Evolutionary conservation across 2,797 vertebrate genomes (phyloP).

Genomic region (Myotis daubentonii): DNA sequence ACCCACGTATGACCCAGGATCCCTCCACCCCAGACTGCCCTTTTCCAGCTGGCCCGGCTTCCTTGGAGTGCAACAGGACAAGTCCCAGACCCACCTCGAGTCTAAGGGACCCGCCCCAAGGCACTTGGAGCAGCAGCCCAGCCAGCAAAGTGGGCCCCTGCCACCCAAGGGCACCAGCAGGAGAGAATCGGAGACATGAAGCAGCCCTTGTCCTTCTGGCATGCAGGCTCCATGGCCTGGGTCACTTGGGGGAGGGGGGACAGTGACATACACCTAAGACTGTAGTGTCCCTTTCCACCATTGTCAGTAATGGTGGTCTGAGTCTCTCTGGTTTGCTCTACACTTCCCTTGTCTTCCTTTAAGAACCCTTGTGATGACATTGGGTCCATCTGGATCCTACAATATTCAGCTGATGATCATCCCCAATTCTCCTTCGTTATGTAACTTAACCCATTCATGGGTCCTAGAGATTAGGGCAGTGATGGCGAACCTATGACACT

Average conservation of each 20-base stretch:
- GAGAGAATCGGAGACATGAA: neutral
- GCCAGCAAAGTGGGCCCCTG: neutral
- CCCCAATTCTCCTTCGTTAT: neutral
- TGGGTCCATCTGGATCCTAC: too few relatives aligned
- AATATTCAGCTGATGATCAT: neutral
- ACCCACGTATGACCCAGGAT: too few relatives aligned
- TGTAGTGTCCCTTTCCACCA: accelerated
- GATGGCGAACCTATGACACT: too few relatives aligned
- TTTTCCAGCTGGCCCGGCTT: neutral
- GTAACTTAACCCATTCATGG: neutral
- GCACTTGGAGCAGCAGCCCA: neutral
- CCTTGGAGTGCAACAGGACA: neutral
- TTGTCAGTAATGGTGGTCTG: accelerated
- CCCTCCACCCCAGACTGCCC: too few relatives aligned
- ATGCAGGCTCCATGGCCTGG: neutral
- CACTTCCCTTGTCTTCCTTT: neutral
- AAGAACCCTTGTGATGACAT: neutral
- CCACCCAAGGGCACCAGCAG: neutral
- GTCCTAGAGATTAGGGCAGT: neutral
- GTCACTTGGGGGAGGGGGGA: neutral
- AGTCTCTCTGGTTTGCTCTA: neutral
- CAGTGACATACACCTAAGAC: neutral
- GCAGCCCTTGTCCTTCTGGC: neutral
- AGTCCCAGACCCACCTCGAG: neutral
- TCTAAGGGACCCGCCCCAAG: neutral